phyloP scores from a whole-genome alignment of 2,113 vertebrate species.

The Cyanocitta stelleri region DNA sequence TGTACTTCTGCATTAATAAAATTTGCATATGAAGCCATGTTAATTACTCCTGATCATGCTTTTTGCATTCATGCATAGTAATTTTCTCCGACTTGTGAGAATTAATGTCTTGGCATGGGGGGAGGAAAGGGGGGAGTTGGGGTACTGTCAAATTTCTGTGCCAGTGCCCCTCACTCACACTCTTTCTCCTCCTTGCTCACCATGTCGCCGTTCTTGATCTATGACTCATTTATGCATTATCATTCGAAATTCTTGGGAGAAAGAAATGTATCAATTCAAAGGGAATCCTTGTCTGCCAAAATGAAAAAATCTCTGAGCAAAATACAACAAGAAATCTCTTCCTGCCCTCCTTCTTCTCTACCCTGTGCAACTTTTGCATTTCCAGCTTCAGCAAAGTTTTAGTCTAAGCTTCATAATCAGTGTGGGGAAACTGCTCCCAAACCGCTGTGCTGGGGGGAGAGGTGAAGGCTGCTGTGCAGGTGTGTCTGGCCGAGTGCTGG shows the following conservation, averaged over 20 bases:
- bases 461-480: not conserved
- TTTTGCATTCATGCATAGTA: slow-evolving; percentile 99
- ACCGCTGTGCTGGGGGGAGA: not conserved
- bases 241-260: slow-evolving; percentile 67
- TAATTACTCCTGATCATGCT: slow-evolving; percentile 99
- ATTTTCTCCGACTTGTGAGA: slow-evolving; percentile 99
- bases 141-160: slow-evolving; percentile 75
- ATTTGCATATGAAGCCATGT: slow-evolving; percentile 99
- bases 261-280: slow-evolving; percentile 70
- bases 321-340: not conserved
- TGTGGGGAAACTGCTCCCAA: not conserved
- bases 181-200: slow-evolving; percentile 60
- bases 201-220: slow-evolving; percentile 65
- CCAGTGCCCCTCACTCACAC: slow-evolving; percentile 70
- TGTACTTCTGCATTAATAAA: slow-evolving; percentile 99
- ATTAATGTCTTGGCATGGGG: slow-evolving; percentile 97
- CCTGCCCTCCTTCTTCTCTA: not conserved
- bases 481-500: not conserved
- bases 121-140: slow-evolving; percentile 61
- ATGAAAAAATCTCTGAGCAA: not conserved
- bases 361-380: not conserved
- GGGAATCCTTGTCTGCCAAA: slow-evolving; percentile 59
- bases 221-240: slow-evolving; percentile 72
- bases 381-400: not conserved
- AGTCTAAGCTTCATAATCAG: not conserved